Base-by-base conservation (phyloP, 2,888 invertebrate species). In the Tetragonula carbonaria region DNA sequence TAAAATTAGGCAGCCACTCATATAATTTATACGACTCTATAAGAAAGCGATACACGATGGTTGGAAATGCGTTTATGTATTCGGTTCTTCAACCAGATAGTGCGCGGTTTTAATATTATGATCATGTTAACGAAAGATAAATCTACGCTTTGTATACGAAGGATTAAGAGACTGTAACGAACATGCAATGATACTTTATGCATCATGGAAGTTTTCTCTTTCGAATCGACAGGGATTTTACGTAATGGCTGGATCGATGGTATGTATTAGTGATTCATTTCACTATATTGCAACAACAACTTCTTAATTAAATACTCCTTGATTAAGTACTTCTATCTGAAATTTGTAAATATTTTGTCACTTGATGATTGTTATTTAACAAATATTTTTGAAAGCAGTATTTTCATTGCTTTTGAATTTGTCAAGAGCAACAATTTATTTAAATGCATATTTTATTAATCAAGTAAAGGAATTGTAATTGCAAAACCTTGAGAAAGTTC, bases 1-100 rank as follows among this genome's bases (percentile, higher is more conserved):
- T 86, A 88, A 83, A 87, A 90, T 85, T 88, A 92, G 88, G 85
- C 88, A 90, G 90, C 86, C 87, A 91, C 85, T 85, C 86, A 89
- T 89, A 88, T 91, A 91, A 91, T 89, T 90, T 91, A 92, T 91
- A 91, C 86, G 78, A 90, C 85, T 92, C 87, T 91, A 92, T 89
- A 91, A 90, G 79, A 87, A 86, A 86, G 76, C 81, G 80, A 89
- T 81, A 87, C 82, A 83, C 80, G 75, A 86, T 84, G 82, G 83
- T 90, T 88, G 87, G 78, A 84, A 85, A 89, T 86, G 83, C 86
- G 79, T 91, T 87, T 78, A 81, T 83, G 77, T 82, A 86, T 90
- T 90, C 80, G 82, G 84, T 91, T 88, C 77, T 88, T 87, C 86
- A 86, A 82, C 84, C 81, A 87, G 86, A 82, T 91, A 86, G 85